phyloP scores from a whole-genome alignment of 2,888 invertebrate genomes.

The Orgyia antiqua region DNA sequence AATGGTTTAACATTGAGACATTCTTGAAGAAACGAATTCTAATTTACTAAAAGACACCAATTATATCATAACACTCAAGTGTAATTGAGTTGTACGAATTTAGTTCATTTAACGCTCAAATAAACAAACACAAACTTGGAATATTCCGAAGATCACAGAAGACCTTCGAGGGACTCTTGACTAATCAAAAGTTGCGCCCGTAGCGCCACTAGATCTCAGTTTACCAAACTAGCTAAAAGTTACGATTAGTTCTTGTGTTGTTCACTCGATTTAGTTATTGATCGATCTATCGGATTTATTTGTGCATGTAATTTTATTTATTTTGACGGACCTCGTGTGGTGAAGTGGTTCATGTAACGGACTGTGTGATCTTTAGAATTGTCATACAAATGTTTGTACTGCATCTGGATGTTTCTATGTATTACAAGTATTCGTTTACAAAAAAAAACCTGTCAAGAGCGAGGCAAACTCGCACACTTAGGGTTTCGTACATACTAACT shows the following conservation, averaged over 20 bases:
- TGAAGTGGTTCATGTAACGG: no score
- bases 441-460: no score
- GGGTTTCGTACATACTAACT: no score
- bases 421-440: no score
- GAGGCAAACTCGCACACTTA: no score
- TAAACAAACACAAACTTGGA: conserved; percentile 37
- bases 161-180: conserved; percentile 26
- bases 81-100: conserved; percentile 40
- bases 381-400: no score
- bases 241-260: conserved; percentile 49
- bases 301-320: conserved; percentile 13
- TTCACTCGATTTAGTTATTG: conserved; percentile 27
- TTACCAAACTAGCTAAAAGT: conserved; percentile 46
- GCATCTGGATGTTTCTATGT: no score
- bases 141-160: conserved; percentile 27
- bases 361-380: no score
- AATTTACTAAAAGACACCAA: conserved; percentile 11
- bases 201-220: conserved; percentile 35
- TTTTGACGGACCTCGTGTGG: no score
- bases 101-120: conserved; percentile 35
- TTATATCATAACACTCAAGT: conserved; percentile 28
- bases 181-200: conserved; percentile 47
- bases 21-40: no score
- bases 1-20: no score
- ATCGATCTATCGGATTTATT: conserved; percentile 15